Evolutionary conservation across 2,888 invertebrate species (phyloP), one percentile per base, ranked within the genome.

Genomic region (Eupithecia pulchellata): DNA sequence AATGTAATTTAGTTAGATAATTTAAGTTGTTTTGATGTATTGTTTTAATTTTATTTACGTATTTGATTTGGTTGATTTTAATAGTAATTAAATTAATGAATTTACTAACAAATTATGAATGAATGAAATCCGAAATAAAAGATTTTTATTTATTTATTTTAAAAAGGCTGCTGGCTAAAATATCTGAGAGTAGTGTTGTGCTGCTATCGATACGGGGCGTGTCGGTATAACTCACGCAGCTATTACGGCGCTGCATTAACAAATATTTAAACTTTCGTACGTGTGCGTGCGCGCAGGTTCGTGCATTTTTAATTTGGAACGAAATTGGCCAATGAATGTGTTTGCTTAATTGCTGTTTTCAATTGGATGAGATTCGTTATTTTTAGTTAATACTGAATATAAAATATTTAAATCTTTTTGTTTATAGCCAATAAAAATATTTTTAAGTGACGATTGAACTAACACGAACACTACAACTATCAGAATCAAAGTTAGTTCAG

Each of bases 211-310:
- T 82, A 84, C 82, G 60, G 82, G 88, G 88, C 87, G 86, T 87
- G 84, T 79, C 82, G 71, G 77, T 79, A 83, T 84, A 83, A 82
- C 82, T 80, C 83, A 79, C 74, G 78, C 74, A 75, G 81, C 79
- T 82, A 84, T 85, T 86, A 86, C 83, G 77, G 80, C 61, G 69
- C 79, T 74, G 86, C 86, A 89, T 90, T 89, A 89, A 89, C 90
- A 90, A 91, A 91, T 90, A 91, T 91, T 91, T 90, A 89, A 89
- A 88, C 87, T 83, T 85, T 84, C 79, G 80, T 79, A 75, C 82
- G 83, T 78, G 75, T 78, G 81, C 79, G 78, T 78, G 79, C 80
- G 72, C 52, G 52, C 52, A 52, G 25, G 20, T 79, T 69, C 71
- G 74, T 73, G 61, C 64, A 64, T 62, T 57, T 78, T 78, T 77